Evolutionary conservation across 2,888 invertebrate genomes (phyloP), one percentile per base, ranked within the genome.

Genomic region (Anoncus sp.): DNA sequence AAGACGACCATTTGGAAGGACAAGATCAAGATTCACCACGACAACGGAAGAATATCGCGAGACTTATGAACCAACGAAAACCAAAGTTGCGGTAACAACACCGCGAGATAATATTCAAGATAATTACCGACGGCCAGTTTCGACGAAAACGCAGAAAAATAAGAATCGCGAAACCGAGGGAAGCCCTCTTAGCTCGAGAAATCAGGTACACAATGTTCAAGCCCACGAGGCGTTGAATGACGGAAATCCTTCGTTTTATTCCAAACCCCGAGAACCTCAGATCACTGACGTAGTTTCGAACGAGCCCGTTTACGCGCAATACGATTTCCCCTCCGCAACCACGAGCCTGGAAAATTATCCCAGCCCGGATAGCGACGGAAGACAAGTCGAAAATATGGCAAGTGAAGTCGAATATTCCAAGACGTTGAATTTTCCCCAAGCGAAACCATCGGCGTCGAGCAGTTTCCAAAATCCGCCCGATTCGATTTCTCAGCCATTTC

Each of bases 1-100:
- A 5, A 84, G 89, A 67, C 85, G 90, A 80, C 90, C 90, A 18
- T 84, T 86, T 24, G 87, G 85, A 31, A 86, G 90, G 77, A 86
- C 90, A 9, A 87, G 88, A 75, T 88, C 89, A 5, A 81, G 87
- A 63, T 81, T 53, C n/a, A 85, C 87, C 10, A 87, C 89, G 3
- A 90, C 90, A 1, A 90, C 90, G 5, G 90, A 90, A 59, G 85
- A 88, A n/a, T 89, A 89, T 67, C 80, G 75, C 1, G 88, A 90
- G 27, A 81, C 87, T 3, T 89, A 90, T 78, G 89, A 90, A 18
- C 86, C 89, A 9, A 87, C 87, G 2, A 89, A 84, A 77, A 80
- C 84, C 1, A 90, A 82, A 63, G 76, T 81, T n/a, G 70, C 85
- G 2, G 87, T 83, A 14, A 87, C 87, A 0, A 88, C 89, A 1